These are phyloP conservation scores for Apodemia duryi DNA, from an alignment of 2,888 invertebrate species.

Conservation along the genomic window DNA sequence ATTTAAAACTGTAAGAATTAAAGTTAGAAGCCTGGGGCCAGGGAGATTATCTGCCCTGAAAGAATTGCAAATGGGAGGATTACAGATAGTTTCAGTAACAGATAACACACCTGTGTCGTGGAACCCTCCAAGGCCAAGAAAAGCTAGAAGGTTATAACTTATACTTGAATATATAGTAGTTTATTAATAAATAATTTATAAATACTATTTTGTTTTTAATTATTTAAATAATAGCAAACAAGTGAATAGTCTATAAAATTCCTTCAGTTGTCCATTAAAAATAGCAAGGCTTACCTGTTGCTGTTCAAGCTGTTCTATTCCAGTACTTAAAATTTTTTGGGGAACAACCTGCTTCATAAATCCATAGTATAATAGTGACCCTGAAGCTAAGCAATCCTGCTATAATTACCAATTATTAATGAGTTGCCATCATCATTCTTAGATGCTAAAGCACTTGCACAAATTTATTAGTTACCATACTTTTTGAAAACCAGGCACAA, in stretches of 20 bases:
- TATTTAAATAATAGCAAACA: neutral
- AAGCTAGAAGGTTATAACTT: conserved; percentile 88
- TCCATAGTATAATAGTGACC: too few relatives aligned
- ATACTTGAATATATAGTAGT: conserved; percentile 12
- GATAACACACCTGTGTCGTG: conserved; percentile 92
- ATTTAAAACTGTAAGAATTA: conserved; percentile 86
- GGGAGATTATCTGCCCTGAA: conserved; percentile 95
- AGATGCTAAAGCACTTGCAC: too few relatives aligned
- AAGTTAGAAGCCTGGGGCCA: conserved; percentile 91
- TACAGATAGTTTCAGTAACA: conserved; percentile 95
- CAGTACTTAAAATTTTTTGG: too few relatives aligned
- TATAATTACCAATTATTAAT: too few relatives aligned
- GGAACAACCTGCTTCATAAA: too few relatives aligned
- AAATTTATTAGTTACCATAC: too few relatives aligned
- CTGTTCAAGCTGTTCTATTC: too few relatives aligned
- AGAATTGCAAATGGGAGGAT: conserved; percentile 94
- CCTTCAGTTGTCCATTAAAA: too few relatives aligned
- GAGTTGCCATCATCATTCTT: too few relatives aligned
- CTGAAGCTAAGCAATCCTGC: too few relatives aligned
- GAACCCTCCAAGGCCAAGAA: conserved; percentile 90
- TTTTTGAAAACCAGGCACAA: too few relatives aligned
- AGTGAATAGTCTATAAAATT: neutral
- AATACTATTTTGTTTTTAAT: neutral
- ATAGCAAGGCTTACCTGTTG: too few relatives aligned
- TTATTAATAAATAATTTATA: conserved; percentile 18